phyloP scores from a whole-genome alignment of 2,113 vertebrate genomes.

The Hippocampus zosterae region DNA sequence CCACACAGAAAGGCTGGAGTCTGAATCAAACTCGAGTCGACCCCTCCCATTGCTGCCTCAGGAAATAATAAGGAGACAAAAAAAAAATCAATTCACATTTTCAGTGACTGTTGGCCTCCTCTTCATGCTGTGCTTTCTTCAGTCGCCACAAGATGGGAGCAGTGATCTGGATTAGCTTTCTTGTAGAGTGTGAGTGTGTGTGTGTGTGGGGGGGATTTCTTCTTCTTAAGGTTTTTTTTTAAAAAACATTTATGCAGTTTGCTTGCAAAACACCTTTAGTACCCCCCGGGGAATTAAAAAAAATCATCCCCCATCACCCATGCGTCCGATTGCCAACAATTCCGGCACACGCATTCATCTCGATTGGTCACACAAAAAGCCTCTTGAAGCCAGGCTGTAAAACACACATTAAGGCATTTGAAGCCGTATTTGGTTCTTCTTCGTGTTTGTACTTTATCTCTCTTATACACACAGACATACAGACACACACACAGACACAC shows the following conservation, averaged over 20 bases:
- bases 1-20: too few relatives aligned
- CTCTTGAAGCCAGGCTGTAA: neutral
- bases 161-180: slow-evolving; percentile 43
- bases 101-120: neutral
- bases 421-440: neutral
- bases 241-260: neutral
- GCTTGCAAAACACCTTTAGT: neutral
- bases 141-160: slow-evolving; percentile 65
- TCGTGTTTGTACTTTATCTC: slow-evolving; percentile 7
- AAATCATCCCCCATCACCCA: neutral
- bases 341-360: neutral
- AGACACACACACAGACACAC: too few relatives aligned
- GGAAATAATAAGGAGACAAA: neutral
- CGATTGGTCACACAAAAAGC: neutral
- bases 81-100: neutral
- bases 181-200: neutral
- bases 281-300: neutral
- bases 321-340: neutral
- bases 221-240: neutral
- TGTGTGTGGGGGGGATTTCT: slow-evolving; percentile 20
- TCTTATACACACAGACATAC: too few relatives aligned
- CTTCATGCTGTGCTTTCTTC: slow-evolving; percentile 9
- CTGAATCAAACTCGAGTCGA: too few relatives aligned
- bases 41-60: too few relatives aligned
- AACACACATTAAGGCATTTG: neutral